Evolutionary conservation across 2,797 vertebrate genomes (phyloP).

Genomic region (Poecilia picta): DNA sequence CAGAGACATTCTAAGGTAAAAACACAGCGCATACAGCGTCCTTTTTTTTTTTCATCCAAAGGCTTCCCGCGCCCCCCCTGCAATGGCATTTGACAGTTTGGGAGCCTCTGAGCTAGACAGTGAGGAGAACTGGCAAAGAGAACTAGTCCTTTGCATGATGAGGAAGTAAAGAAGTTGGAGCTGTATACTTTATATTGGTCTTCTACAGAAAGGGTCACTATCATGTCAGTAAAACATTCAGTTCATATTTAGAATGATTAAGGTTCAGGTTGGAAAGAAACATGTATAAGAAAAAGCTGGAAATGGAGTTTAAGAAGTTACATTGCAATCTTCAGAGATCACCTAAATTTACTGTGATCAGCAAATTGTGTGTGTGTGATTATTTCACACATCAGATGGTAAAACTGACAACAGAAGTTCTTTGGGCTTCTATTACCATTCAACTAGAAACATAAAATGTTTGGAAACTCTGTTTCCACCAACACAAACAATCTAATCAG

Average conservation of each 20-base stretch:
- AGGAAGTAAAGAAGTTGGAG: neutral
- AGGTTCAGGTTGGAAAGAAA: neutral
- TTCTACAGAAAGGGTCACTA: neutral
- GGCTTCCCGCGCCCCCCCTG: too few species aligned
- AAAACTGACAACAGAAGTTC: neutral
- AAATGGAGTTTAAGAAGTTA: neutral
- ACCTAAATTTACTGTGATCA: neutral
- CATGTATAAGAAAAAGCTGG: neutral
- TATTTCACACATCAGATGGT: neutral
- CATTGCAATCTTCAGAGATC: neutral
- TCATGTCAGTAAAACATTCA: neutral
- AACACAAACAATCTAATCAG: neutral
- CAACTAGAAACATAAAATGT: neutral
- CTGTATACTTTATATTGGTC: neutral
- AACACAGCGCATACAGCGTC: too few species aligned
- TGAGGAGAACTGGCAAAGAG: neutral
- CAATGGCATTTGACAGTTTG: too few species aligned
- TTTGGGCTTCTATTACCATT: neutral
- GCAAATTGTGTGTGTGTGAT: neutral
- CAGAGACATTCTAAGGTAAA: too few species aligned
- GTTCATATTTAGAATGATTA: neutral
- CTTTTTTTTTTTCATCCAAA: too few species aligned
- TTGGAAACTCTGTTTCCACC: neutral
- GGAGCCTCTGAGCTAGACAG: neutral
- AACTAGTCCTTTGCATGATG: neutral